Percentiles rank a stretch among this genome's conserved stretches.
Evolutionary conservation across 2,888 invertebrate genomes (phyloP).

Genomic region (Bombyx huttoni): DNA sequence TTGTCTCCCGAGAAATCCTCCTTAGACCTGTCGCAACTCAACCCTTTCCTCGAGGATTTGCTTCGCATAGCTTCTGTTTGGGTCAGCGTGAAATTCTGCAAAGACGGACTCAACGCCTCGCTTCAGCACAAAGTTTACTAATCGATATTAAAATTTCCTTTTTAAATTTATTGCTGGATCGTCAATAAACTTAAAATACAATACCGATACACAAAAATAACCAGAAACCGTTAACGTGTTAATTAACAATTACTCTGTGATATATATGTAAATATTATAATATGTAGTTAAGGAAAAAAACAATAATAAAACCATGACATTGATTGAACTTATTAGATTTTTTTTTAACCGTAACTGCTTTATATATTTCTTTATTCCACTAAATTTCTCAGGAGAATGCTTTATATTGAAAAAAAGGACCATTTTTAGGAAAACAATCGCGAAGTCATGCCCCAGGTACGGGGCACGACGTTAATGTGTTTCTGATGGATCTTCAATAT

Average conservation of each 20-base stretch:
- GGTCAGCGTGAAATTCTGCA: slow-evolving; percentile 67
- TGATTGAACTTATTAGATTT: too few relatives aligned
- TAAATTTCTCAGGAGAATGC: background rate
- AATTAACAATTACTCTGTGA: too few relatives aligned
- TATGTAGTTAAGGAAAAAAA: too few relatives aligned
- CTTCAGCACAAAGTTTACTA: slow-evolving; percentile 33
- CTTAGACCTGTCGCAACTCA: slow-evolving; percentile 66
- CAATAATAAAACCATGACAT: too few relatives aligned
- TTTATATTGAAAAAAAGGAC: slow-evolving; percentile 8
- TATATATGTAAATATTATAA: too few relatives aligned
- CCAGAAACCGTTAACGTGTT: too few relatives aligned
- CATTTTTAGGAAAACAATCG: slow-evolving; percentile 34
- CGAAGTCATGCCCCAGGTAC: slow-evolving; percentile 29
- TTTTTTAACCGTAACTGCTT: too few relatives aligned
- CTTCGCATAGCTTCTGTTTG: slow-evolving; percentile 65
- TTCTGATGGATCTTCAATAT: slow-evolving; percentile 66
- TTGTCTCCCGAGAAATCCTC: slow-evolving; percentile 68
- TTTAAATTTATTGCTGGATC: background rate
- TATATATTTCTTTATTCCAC: background rate
- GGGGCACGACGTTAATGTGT: slow-evolving; percentile 52
- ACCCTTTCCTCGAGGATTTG: slow-evolving; percentile 62
- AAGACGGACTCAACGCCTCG: slow-evolving; percentile 30
- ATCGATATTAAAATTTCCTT: background rate
- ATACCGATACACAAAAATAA: too few relatives aligned
- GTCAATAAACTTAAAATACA: too few relatives aligned